Evolutionary conservation across 2,113 vertebrate species (phyloP).

Genomic region (Cyanoderma ruficeps): DNA sequence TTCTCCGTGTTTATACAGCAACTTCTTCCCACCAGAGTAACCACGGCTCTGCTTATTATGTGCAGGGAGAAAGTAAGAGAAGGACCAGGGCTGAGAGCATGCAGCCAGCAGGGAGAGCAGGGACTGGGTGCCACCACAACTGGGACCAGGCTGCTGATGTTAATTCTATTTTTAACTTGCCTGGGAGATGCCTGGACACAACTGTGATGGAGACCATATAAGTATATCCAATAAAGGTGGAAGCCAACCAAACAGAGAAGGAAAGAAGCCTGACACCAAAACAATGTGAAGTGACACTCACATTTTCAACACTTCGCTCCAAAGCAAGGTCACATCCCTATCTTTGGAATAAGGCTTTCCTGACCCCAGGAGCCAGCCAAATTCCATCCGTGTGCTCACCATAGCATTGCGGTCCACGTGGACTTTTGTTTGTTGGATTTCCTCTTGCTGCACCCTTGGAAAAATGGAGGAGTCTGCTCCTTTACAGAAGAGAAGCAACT

Average conservation of each 20-base stretch:
- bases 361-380: constrained; percentile 1
- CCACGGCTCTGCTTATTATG: fast-evolving
- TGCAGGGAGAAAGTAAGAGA: neutral
- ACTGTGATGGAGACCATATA: neutral
- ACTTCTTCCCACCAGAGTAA: neutral
- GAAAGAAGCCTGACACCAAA: constrained; percentile 1
- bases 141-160: neutral
- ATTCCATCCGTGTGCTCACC: constrained; percentile 70
- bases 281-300: neutral
- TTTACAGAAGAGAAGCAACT: constrained; percentile 92
- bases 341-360: constrained; percentile 28
- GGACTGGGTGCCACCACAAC: neutral
- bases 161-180: neutral
- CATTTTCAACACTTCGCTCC: constrained; percentile 36
- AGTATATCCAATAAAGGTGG: constrained; percentile 1
- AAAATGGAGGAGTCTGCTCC: constrained; percentile 96
- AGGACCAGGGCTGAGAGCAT: neutral
- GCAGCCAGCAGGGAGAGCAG: neutral
- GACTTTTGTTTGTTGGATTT: constrained; percentile 85
- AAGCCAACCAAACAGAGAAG: constrained; percentile 4
- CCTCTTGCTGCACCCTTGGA: constrained; percentile 85
- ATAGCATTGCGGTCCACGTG: constrained; percentile 92
- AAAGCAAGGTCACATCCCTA: constrained; percentile 32
- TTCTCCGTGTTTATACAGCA: neutral
- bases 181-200: neutral